Base-by-base conservation (phyloP, 2,888 invertebrate species). In the Mimas tiliae region DNA sequence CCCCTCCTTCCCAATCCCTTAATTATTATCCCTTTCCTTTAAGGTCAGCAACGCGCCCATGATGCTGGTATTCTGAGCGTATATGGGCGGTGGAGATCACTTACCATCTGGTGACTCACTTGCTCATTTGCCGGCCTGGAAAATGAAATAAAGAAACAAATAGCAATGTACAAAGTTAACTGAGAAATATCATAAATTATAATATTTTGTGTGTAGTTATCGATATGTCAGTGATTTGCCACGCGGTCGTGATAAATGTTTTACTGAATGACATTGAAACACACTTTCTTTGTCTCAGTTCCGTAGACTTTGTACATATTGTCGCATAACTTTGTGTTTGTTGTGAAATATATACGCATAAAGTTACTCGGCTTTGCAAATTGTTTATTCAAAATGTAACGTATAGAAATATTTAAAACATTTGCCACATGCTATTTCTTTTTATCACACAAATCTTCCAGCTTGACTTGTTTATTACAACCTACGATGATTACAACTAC, bases 181-280 rank as follows among this genome's bases (percentile, higher is more conserved):
- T 79, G 70, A 72, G 70, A 79, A 82, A 77, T 78, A 76, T 80
- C 74, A 84, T 87, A 84, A 87, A 85, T 87, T 85, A 83, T 27
- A 27, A 27, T 82, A 82, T 86, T 85, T 85, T 77, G 81, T 81
- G 75, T 72, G 71, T 77, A 71, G 83, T 83, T 84, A 83, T 88
- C 87, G 86, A 88, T 87, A 86, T 84, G 86, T 87, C 84, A 83
- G 83, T 84, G 83, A 87, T 87, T 87, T 86, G 85, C 83, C 78
- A 77, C 79, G 84, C 84, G 83, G 82, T 82, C 74, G 74, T 87
- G 86, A 89, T 85, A 78, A 81, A 88, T 88, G 87, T 80, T 78
- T 71, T 79, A 75, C n/a, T 74, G 77, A n/a, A n/a, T n/a, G 71
- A 80, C 76, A 78, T 72, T 80, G 74, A 78, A 83, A 82, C 79